Conservation (phyloP, 1,140 invertebrate species). For the Mizuhopecten yessoensis region DNA sequence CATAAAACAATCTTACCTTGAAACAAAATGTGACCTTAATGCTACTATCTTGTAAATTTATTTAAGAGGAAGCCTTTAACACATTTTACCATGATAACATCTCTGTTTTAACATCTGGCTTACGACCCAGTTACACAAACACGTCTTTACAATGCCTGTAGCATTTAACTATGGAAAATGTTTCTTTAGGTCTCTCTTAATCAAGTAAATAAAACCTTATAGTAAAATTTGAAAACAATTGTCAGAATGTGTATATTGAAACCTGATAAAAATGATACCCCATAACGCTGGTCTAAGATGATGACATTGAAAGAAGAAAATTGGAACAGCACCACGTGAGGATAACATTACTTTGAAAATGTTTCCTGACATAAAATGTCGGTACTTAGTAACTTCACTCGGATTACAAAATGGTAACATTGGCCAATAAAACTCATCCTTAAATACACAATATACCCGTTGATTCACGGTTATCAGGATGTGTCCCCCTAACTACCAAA, state of each 20-base stretch:
- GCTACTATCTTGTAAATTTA: neutral
- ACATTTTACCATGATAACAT: neutral
- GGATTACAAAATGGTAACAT: neutral
- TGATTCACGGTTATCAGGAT: neutral
- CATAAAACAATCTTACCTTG: neutral
- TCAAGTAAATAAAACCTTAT: neutral
- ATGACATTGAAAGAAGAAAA: neutral
- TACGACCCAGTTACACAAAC: neutral
- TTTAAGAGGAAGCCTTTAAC: neutral
- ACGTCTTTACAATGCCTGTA: too few species aligned
- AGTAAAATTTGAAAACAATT: neutral
- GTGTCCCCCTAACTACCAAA: neutral
- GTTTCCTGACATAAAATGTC: neutral
- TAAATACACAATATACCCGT: neutral
- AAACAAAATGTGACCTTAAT: conserved; percentile 39
- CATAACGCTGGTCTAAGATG: neutral
- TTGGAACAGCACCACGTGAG: neutral
- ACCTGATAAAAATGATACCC: neutral
- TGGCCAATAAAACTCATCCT: neutral
- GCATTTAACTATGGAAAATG: neutral
- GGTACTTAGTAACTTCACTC: neutral
- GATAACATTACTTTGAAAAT: neutral
- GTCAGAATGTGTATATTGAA: neutral
- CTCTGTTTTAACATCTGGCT: neutral
- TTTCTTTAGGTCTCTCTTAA: neutral